Percentiles rank a stretch among this genome's conserved stretches.
Evolutionary conservation across 2,888 invertebrate species (phyloP).

Genomic region (Caenorhabditis macrosperma): DNA sequence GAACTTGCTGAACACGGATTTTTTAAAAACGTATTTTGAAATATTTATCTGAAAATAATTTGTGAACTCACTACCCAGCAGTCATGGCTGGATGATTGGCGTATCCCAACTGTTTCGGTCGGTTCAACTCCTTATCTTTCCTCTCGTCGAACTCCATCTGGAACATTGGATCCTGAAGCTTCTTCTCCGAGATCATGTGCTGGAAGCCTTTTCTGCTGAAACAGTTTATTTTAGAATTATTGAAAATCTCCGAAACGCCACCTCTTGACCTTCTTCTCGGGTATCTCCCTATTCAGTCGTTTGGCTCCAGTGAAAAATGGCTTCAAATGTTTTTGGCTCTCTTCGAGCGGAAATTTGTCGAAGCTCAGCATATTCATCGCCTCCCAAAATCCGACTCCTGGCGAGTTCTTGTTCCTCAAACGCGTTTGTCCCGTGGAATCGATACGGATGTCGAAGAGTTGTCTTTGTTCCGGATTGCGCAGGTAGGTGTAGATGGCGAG

Average conservation of each 20-base stretch:
- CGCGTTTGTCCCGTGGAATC: not conserved
- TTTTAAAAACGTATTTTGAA: not conserved
- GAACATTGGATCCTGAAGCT: not conserved
- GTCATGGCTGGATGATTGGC: not conserved
- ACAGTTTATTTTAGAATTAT: not conserved
- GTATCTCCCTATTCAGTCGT: no score
- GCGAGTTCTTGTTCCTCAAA: not conserved
- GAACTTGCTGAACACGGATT: no score
- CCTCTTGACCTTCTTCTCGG: no score
- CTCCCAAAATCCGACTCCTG: not conserved
- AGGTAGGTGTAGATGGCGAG: constrained; percentile 11
- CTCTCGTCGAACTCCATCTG: not conserved
- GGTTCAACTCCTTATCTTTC: not conserved
- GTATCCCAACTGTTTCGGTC: not conserved
- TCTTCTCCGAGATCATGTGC: no score
- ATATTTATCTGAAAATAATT: not conserved
- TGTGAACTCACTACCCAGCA: not conserved
- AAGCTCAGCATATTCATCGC: not conserved
- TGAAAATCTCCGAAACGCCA: no score
- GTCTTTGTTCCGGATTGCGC: not conserved
- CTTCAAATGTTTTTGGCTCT: no score
- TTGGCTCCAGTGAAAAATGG: no score
- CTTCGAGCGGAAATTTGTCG: not conserved
- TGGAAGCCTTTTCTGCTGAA: no score
- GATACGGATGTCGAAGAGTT: not conserved